A percentile compares a stretch with the other conserved stretches of the same genome.
These are phyloP conservation scores for Ericerus pela DNA, from an alignment of 1,140 invertebrate species.

Conservation along the genomic window DNA sequence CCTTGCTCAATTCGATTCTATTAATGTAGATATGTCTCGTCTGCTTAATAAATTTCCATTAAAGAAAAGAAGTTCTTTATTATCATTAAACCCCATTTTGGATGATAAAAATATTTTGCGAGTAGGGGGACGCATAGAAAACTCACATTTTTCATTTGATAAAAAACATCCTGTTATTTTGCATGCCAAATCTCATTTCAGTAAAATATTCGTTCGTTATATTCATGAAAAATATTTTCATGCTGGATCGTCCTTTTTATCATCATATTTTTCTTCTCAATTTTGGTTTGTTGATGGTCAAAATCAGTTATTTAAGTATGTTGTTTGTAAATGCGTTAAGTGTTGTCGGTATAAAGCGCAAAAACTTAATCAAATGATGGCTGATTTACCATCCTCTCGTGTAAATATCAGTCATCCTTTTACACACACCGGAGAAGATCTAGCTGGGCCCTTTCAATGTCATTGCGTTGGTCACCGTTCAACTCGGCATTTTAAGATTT, in stretches of 20 bases:
- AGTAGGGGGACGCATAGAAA: conserved; percentile 16
- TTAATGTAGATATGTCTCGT: too few relatives aligned
- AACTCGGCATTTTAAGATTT: conserved; percentile 27
- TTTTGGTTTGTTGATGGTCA: conserved; percentile 25
- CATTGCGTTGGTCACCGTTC: conserved; percentile 4
- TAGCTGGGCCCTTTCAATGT: conserved; percentile 30
- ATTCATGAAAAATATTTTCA: conserved; percentile 26
- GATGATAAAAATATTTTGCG: conserved; percentile 16
- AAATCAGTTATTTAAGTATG: conserved; percentile 19
- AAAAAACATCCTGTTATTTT: conserved; percentile 18
- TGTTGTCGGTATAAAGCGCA: conserved; percentile 21
- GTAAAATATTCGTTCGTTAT: conserved; percentile 26
- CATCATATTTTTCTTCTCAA: conserved; percentile 20
- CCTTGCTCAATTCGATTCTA: too few relatives aligned
- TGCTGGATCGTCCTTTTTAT: conserved; percentile 21
- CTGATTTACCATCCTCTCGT: conserved; percentile 23
- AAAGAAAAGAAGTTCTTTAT: too few relatives aligned
- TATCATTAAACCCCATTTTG: background rate
- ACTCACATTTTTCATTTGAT: conserved; percentile 15
- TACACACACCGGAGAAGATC: conserved; percentile 29
- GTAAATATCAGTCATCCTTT: conserved; percentile 25
- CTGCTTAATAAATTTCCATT: too few relatives aligned
- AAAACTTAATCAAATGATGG: conserved; percentile 25
- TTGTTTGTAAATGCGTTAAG: conserved; percentile 23
- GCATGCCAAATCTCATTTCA: conserved; percentile 22